Percentiles rank a stretch among this genome's conserved stretches.
Evolutionary conservation across 2,888 invertebrate species (phyloP).

Genomic region (Trichogramma dendrolimi): DNA sequence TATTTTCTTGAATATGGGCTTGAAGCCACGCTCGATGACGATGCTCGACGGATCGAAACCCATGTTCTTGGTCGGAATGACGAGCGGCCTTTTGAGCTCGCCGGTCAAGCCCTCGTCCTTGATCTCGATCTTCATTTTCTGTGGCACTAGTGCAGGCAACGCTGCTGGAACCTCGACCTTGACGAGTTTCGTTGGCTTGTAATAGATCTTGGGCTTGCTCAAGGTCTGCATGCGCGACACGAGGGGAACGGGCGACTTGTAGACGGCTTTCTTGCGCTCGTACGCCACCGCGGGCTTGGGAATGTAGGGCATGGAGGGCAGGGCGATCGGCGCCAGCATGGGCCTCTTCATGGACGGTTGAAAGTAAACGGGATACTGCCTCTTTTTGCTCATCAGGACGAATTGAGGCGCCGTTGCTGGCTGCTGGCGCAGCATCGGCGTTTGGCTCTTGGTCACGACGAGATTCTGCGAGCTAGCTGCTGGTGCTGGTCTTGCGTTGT

Average conservation of each 20-base stretch:
- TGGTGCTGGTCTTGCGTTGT: constrained; percentile 20
- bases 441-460: constrained; percentile 37
- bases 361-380: constrained; percentile 16
- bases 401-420: constrained; percentile 8
- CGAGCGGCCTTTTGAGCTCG: constrained; percentile 2
- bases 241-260: constrained; percentile 32
- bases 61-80: constrained; percentile 61
- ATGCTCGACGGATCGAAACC: constrained; percentile 78
- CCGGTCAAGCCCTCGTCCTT: constrained; percentile 18
- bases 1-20: constrained; percentile 65
- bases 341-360: constrained; percentile 22
- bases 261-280: constrained; percentile 43
- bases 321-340: constrained; percentile 28
- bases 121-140: constrained; percentile 21
- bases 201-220: constrained; percentile 6
- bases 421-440: constrained; percentile 29
- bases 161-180: constrained; percentile 32
- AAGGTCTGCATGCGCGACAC: constrained; percentile 30
- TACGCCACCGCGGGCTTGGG: constrained; percentile 35
- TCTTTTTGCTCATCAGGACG: constrained; percentile 14
- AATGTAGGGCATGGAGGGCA: constrained; percentile 23
- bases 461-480: too few relatives aligned
- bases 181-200: constrained; percentile 34
- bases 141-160: neutral
- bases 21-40: constrained; percentile 79